Base-by-base conservation (phyloP, 23 tunicate species). In the Oikopleura albicans region DNA sequence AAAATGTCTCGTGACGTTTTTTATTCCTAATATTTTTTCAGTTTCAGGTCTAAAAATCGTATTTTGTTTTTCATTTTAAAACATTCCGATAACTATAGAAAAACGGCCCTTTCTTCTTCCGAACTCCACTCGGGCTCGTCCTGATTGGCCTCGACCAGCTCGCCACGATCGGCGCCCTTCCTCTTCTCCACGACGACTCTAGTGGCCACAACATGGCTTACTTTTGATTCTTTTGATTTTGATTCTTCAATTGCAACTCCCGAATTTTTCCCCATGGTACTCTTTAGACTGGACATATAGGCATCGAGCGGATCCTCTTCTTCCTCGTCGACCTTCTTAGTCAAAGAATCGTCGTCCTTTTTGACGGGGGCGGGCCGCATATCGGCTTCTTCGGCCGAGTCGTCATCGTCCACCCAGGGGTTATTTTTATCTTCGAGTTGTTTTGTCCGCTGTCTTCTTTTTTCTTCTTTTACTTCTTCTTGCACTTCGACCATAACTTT, bases 271-370 rank as follows among this genome's bases (percentile, higher is more conserved):
- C 84, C 85, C 40, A 40, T 86, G 28, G 57, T 39, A 4, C 75
- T 71, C 57, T 85, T 90, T 8, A 95, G 84, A 40, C 88, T 90
- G 86, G 84, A 86, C 99, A 95, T 95, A 83, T 87, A 95, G 38
- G 99, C 99, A 88, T 95, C 99, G 12, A 95, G 87, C 38, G 99
- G 99, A 87, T 95, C 99, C 39, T 88, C 87, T 56, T 95, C 99
- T 40, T 95, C 99, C 40, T 87, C 90, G 66, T 66, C 66, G 27
- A 49, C 85, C 8, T 12, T 27, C 34, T 37, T 40, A 66, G 22
- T 22, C 63, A 12, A 12, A 22, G 12, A 12, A 12, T 8, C 22
- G 33, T 71, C 79, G 76, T 59, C 41, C 84, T 90, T 66, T 39
- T 86, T 83, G 0, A 27, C 86, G 2, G 0, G 40, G 83, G 56